Evolutionary conservation across 2,797 vertebrate genomes (phyloP), one percentile per base, ranked within the genome.

Genomic region (Danio aesculapii): DNA sequence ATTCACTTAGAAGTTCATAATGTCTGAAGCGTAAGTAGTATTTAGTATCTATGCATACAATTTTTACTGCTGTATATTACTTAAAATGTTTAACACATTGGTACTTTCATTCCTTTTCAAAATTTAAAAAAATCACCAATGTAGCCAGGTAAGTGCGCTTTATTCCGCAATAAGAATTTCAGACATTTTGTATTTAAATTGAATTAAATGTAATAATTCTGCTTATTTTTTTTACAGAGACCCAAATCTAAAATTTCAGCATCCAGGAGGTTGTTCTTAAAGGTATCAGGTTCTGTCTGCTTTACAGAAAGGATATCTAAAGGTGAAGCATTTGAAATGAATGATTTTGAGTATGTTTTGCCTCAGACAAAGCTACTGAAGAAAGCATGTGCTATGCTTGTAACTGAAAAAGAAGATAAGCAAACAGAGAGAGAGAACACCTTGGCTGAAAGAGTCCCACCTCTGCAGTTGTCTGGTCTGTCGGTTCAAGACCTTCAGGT

Each of bases 21-120:
- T 94, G 92, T 91, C 92, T 85, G 90, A 92, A n/a, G 86, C 71
- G 92, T 93, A 88, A 92, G 92, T 91, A 82, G 64, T 62, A 17
- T 43, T 49, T 49, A 30, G 30, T 30, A 30, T 30, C 30, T 30
- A 30, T 30, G 1, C 14, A 16, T 13, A 6, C 41, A 43, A 41
- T 39, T 41, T 69, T 30, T 79, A 8, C 14, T 75, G 5, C 1
- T 44, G 2, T 19, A 7, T 62, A 11, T 16, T 70, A 19, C 46
- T 4, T 30, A 1, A 12, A n/a, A 14, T 85, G 30, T 80, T 21
- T 74, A 6, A 83, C 47, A 43, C 44, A 8, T 75, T 64, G 1
- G 52, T 75, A 16, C 0, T 50, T 68, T 74, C 61, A 6, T 44
- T 69, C 61, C 78, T 67, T 77, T 76, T 16, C 11, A 10, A 64